A percentile compares a stretch with the other conserved stretches of the same genome.
Conservation (phyloP, 2,113 vertebrate genomes). For the Carollia perspicillata region DNA sequence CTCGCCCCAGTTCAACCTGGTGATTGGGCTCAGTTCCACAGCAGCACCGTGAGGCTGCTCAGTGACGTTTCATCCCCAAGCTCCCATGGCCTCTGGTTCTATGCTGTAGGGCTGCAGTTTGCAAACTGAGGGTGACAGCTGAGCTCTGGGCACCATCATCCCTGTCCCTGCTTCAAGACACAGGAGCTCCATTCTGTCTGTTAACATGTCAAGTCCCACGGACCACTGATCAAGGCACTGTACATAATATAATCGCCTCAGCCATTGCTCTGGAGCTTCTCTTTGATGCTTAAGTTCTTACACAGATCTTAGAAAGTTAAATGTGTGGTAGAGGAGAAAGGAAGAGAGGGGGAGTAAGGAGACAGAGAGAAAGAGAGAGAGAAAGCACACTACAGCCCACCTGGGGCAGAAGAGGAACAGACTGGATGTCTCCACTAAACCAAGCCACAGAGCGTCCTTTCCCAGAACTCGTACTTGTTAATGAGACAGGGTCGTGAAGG, state of each 20-base stretch:
- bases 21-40: not conserved
- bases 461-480: slow-evolving; percentile 28
- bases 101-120: not conserved
- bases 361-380: not conserved
- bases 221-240: not conserved
- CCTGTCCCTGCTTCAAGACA: not conserved
- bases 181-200: not conserved
- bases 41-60: not conserved
- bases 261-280: not conserved
- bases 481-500: slow-evolving; percentile 55
- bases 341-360: not conserved
- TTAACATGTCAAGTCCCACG: not conserved
- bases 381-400: not conserved
- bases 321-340: not conserved
- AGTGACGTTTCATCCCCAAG: not conserved
- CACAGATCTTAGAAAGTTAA: not conserved
- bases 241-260: not conserved
- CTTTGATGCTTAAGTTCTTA: not conserved
- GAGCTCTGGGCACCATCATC: not conserved
- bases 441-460: slow-evolving; percentile 53
- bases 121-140: not conserved
- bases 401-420: slow-evolving; percentile 52
- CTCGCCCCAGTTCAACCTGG: not conserved
- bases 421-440: slow-evolving; percentile 36
- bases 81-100: not conserved